phyloP scores from a whole-genome alignment of 2,113 vertebrate genomes.

The Sinosuthora webbiana region DNA sequence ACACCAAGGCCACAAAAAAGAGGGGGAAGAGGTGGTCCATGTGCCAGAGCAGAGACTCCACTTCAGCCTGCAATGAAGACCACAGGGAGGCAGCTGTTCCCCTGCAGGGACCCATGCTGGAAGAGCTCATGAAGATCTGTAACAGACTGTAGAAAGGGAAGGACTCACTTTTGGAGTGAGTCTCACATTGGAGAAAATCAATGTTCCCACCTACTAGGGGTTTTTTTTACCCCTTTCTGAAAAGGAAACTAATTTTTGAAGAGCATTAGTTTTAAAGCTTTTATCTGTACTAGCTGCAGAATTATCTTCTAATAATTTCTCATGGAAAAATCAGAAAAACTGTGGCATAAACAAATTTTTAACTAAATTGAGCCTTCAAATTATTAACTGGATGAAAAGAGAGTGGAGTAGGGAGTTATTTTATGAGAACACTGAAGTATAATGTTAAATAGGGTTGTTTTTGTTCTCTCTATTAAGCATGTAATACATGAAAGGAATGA shows the following conservation, averaged over 20 bases:
- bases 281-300: not conserved
- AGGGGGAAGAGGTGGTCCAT: not conserved
- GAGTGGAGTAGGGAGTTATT: not conserved
- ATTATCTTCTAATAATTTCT: not conserved
- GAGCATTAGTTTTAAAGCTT: not conserved
- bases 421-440: not conserved
- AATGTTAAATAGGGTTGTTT: not conserved
- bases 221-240: not conserved
- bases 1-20: not conserved
- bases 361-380: not conserved
- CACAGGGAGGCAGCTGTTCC: not conserved
- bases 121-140: not conserved
- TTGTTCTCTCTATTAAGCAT: not conserved
- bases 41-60: rapidly evolving
- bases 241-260: not conserved
- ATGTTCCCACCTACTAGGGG: not conserved
- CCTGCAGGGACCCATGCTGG: not conserved
- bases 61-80: not conserved
- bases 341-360: not conserved
- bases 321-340: not conserved
- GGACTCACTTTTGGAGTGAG: not conserved
- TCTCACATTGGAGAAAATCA: not conserved
- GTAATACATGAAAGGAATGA: not conserved
- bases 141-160: not conserved
- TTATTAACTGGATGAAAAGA: not conserved